Base-by-base conservation (phyloP, 1,140 invertebrate species). In the Bradysia coprophila region DNA sequence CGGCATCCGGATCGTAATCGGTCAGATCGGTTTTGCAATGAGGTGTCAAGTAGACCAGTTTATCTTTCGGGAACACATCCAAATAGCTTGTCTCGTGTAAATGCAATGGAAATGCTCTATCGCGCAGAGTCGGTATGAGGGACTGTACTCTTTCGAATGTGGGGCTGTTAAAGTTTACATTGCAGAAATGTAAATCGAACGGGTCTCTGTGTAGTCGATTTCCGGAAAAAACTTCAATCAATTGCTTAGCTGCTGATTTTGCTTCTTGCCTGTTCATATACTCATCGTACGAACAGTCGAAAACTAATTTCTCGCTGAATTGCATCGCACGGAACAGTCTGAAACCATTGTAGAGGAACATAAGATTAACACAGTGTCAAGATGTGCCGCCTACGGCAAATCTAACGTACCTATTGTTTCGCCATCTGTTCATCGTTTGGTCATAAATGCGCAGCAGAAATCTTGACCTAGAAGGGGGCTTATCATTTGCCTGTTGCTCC, bases 401-500 rank as follows among this genome's bases (percentile, higher is more conserved):
- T 15, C 32, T 4, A 34, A 34, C 18, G n/a, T 34, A 34, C 32
- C 32, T 13, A 13, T 5, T 34, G 18, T 34, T 34, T 13, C 13
- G n/a, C 32, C 32, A 34, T 34, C 13, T 34, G 32, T 34, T 16
- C 5, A 34, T 13, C 4, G 32, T 11, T 34, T 16, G 32, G 32
- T 13, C 32, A 16, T 34, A 34, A 34, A 34, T 34, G 5, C 18
- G n/a, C 18, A 16, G 32, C 3, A 34, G n/a, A 15, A 34, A 34
- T 4, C 13, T 15, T 5, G 4, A 15, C 18, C 18, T 34, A 24
- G 51, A 51, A 46, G 57, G 49, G 46, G 54, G 46, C 16, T 52
- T 48, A 43, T 57, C 22, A 42, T 56, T 50, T 3, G 38, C 50
- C 23, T 45, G 40, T 41, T 45, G 45, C 38, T 50, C 46, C 38